phyloP scores from a whole-genome alignment of 1,140 invertebrate genomes.

The Papilio machaon region DNA sequence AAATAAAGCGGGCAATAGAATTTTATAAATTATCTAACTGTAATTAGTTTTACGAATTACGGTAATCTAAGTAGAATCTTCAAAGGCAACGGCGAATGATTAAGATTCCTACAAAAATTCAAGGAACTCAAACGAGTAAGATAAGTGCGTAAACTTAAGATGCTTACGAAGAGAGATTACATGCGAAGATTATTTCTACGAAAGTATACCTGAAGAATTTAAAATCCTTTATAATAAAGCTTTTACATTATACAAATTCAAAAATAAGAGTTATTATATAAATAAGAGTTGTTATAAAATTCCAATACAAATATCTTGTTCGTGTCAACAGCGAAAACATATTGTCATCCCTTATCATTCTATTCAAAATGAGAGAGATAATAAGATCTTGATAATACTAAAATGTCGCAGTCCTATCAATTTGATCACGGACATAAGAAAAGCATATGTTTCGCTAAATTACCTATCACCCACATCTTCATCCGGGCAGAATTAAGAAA shows the following conservation, averaged over 20 bases:
- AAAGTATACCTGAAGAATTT: neutral
- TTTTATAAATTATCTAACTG: neutral
- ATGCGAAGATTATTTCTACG: neutral
- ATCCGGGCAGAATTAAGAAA: too few relatives aligned
- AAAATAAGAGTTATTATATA: neutral
- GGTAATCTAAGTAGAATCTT: neutral
- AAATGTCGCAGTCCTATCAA: neutral
- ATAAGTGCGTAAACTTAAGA: constrained; percentile 10
- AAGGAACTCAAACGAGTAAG: constrained; percentile 2
- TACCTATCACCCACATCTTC: too few relatives aligned
- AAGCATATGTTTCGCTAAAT: neutral
- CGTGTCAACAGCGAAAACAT: neutral
- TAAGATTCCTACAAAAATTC: neutral
- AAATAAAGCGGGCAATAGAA: neutral
- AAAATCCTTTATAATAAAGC: neutral
- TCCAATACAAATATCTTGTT: neutral
- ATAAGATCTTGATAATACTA: neutral
- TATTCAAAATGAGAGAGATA: neutral
- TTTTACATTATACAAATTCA: neutral
- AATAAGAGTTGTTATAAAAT: neutral
- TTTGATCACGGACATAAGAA: neutral
- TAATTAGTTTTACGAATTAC: neutral
- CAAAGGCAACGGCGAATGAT: neutral
- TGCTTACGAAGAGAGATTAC: constrained; percentile 1
- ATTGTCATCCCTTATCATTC: too few relatives aligned